These are phyloP conservation scores for Coronaproctus castanopsis DNA, from an alignment of 2,888 invertebrate genomes.

Conservation along the genomic window DNA sequence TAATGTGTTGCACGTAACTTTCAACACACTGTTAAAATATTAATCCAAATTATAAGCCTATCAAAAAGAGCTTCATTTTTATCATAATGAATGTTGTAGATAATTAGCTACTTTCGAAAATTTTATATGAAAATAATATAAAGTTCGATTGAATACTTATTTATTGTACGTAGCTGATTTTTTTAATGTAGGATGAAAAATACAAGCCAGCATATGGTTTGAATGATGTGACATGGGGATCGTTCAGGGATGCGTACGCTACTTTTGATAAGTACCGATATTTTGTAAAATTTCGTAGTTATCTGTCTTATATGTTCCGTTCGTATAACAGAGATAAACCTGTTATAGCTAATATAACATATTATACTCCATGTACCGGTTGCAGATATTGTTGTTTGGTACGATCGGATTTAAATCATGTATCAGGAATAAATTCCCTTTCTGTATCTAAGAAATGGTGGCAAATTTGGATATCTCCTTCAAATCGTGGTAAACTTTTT, in stretches of 20 bases:
- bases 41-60: no score
- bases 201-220: constrained; percentile 43
- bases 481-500: constrained; percentile 3
- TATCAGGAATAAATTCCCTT: constrained; percentile 1
- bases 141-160: no score
- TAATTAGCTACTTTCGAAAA: no score
- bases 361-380: constrained; percentile 58
- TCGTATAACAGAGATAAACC: constrained; percentile 29
- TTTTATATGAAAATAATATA: no score
- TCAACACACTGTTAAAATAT: no score
- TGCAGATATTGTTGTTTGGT: constrained; percentile 48
- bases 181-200: constrained; percentile 1
- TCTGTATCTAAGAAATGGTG: constrained; percentile 32
- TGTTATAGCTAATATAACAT: constrained; percentile 48
- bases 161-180: no score
- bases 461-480: constrained; percentile 26
- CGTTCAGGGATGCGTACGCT: constrained; percentile 54
- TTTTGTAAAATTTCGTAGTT: constrained; percentile 53
- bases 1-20: no score
- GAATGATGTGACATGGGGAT: constrained; percentile 63
- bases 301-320: constrained; percentile 54
- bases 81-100: no score
- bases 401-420: constrained; percentile 22
- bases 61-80: no score
- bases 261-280: constrained; percentile 73